Percentiles rank a stretch among this genome's conserved stretches.
These are phyloP conservation scores for Eurystomus gularis DNA, from an alignment of 2,113 vertebrate genomes.

Conservation along the genomic window DNA sequence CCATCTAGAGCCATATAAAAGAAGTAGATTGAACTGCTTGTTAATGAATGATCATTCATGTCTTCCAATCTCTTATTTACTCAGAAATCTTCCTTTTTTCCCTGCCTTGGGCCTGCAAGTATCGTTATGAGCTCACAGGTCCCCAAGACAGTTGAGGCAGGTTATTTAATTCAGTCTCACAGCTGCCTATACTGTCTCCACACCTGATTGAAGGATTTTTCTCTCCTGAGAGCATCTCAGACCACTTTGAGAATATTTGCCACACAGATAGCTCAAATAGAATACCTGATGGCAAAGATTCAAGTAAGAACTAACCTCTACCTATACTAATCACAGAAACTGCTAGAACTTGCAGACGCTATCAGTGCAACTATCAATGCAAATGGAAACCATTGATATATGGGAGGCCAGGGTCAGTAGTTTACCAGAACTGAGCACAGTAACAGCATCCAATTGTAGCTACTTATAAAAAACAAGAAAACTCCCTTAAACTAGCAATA, in stretches of 20 bases:
- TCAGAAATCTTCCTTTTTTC: not conserved
- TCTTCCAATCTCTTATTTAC: not conserved
- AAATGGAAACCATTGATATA: fast-evolving
- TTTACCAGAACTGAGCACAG: not conserved
- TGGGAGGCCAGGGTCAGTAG: fast-evolving
- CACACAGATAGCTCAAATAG: not conserved
- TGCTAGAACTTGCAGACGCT: not conserved
- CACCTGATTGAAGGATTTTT: not conserved
- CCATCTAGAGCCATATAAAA: not conserved
- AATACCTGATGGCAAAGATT: not conserved
- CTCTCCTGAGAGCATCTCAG: not conserved
- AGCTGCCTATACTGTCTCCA: not conserved
- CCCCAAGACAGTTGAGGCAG: not conserved
- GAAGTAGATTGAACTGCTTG: not conserved
- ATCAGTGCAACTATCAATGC: not conserved
- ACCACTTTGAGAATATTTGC: not conserved
- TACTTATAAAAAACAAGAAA: not conserved
- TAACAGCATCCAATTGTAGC: not conserved
- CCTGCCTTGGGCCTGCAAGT: not conserved
- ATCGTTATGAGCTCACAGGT: not conserved
- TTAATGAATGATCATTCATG: not conserved
- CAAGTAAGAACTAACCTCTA: not conserved
- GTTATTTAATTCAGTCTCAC: not conserved
- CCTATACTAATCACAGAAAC: not conserved
- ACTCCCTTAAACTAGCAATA: not conserved